These are phyloP conservation scores for Bujurquina vittata DNA, from an alignment of 2,113 vertebrate species.

Conservation along the genomic window DNA sequence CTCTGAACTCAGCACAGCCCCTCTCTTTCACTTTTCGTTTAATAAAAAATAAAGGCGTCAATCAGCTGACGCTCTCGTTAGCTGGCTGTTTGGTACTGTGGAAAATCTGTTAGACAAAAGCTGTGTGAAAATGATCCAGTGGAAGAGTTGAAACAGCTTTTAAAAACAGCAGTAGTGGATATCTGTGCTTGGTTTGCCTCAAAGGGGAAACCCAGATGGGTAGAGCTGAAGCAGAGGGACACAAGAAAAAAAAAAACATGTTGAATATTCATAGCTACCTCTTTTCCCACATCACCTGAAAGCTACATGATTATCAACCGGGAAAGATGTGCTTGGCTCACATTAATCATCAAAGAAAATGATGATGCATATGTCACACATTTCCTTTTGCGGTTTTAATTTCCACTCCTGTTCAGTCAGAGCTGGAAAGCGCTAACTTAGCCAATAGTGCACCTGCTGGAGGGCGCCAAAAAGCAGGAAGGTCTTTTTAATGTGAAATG, in stretches of 20 bases:
- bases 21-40: conserved; percentile 8
- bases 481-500: background rate
- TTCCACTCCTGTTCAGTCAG: background rate
- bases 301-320: background rate
- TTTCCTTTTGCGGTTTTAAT: background rate
- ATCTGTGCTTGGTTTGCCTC: background rate
- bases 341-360: conserved; percentile 5
- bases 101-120: conserved; percentile 40
- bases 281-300: conserved; percentile 4
- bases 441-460: background rate
- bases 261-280: conserved; percentile 35
- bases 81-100: conserved; percentile 46
- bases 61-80: conserved; percentile 23
- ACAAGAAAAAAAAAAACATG: background rate
- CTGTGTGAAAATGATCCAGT: conserved; percentile 17
- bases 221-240: background rate
- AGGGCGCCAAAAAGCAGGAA: background rate
- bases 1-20: conserved; percentile 47
- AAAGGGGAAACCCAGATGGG: conserved; percentile 22
- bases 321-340: background rate
- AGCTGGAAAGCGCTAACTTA: background rate
- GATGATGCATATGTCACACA: background rate
- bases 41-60: background rate
- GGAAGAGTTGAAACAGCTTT: background rate
- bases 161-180: background rate